Evolutionary conservation across 2,888 invertebrate species (phyloP), one percentile per base, ranked within the genome.

Genomic region (Nemurella pictetii): DNA sequence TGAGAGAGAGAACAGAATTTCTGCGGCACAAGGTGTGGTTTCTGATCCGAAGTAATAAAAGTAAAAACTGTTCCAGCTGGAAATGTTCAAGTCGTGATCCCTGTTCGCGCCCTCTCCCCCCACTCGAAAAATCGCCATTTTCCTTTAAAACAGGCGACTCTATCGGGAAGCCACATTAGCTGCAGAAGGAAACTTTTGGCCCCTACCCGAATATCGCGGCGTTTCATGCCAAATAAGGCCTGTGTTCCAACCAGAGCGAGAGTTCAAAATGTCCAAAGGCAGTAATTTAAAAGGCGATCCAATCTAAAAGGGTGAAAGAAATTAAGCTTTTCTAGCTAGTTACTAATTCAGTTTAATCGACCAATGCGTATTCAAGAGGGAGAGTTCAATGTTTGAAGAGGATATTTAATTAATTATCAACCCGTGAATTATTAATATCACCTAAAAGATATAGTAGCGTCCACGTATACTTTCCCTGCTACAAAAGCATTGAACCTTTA

Each of bases 251-350:
- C 15, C 55, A 55, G 1, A 20, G 15, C 3, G 55, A 7, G 55
- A 55, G 5, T 55, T 12, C 5, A 55, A 55, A 55, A 35, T 55
- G 55, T 20, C 55, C 20, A 7, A 55, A 55, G 55, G 55, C 55
- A 12, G 20, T 55, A 55, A 55, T 20, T 55, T 55, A 55, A 55
- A 55, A 55, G 55, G 55, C 55, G 55, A 12, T 75, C 75, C 75
- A 75, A 75, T 75, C 75, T 55, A 55, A 55, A 75, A 75, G 27
- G 75, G 75, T 25, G n/a, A 80, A 80, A 80, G 80, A 80, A 80
- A 80, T 80, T 29, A 80, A 32, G 80, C 30, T n/a, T 28, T 30
- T 80, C n/a, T 28, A 80, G 30, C 80, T 28, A 80, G 30, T 80
- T 32, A 80, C 80, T 29, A 80, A 80, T 80, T 80, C 80, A 29